Conservation (phyloP, 2,113 vertebrate species). For the Bostrychus sinensis region DNA sequence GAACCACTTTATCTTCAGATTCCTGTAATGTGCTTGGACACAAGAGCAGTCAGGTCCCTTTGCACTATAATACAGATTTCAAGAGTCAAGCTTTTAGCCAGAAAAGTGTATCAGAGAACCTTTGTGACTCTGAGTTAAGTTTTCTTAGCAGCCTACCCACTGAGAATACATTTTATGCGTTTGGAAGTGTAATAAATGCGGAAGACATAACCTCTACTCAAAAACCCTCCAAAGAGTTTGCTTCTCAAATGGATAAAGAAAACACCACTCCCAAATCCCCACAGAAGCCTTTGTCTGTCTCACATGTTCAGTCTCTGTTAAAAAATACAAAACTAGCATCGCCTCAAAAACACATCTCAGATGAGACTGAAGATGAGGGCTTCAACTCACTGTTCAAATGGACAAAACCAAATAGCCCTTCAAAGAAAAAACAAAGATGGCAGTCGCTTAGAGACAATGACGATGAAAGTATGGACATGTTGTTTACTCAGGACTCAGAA, state of each 20-base stretch:
- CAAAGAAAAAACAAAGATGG: slow-evolving; percentile 22
- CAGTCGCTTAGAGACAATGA: slow-evolving; percentile 12
- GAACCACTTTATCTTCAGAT: not conserved
- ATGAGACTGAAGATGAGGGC: slow-evolving; percentile 6
- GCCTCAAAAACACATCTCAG: slow-evolving; percentile 25
- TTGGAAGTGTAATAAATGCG: slow-evolving; percentile 10
- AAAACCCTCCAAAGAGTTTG: slow-evolving; percentile 14
- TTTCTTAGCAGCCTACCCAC: slow-evolving; percentile 32
- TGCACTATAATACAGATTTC: not conserved
- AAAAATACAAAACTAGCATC: slow-evolving; percentile 17
- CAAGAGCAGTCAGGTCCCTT: slow-evolving; percentile 42
- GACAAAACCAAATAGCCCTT: slow-evolving; percentile 30
- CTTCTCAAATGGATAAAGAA: slow-evolving; percentile 53
- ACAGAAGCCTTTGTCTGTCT: not conserved
- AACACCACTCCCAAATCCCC: slow-evolving; percentile 40
- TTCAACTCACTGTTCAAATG: slow-evolving; percentile 17
- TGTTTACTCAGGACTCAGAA: slow-evolving; percentile 82
- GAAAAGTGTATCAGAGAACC: slow-evolving; percentile 1
- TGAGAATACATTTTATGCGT: slow-evolving; percentile 35
- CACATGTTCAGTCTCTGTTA: slow-evolving; percentile 18
- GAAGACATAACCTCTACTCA: slow-evolving; percentile 59
- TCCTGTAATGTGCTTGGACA: slow-evolving; percentile 34
- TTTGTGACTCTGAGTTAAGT: slow-evolving; percentile 2
- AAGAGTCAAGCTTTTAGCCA: slow-evolving; percentile 17
- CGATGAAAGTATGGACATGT: slow-evolving; percentile 53